A percentile compares a stretch with the other conserved stretches of the same genome.
Conservation (phyloP, 2,888 invertebrate species). For the Diploptera punctata region DNA sequence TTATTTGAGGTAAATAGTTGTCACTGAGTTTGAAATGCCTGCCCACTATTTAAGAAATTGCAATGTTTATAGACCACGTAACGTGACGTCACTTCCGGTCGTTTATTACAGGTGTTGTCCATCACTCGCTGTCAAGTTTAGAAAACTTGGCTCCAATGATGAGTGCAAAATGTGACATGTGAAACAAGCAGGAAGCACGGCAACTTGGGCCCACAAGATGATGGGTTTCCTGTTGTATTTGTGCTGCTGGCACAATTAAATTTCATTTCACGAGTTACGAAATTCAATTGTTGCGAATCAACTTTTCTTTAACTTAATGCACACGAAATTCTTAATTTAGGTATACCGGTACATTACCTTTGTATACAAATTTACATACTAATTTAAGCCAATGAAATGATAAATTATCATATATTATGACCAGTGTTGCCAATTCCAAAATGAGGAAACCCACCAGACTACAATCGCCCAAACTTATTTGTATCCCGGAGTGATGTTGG, state of each 20-base stretch:
- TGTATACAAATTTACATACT: too few species aligned
- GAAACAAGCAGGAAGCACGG: constrained; percentile 16
- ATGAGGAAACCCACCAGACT: too few species aligned
- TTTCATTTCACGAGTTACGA: constrained; percentile 2
- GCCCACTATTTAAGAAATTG: constrained; percentile 15
- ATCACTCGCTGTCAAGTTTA: constrained; percentile 8
- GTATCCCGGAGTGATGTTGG: too few species aligned
- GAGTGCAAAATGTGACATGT: constrained; percentile 16
- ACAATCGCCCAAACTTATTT: too few species aligned
- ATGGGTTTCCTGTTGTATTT: constrained; percentile 16
- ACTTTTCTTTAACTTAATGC: too few species aligned
- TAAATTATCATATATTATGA: too few species aligned
- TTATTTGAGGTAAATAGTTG: not conserved
- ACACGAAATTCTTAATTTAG: too few species aligned
- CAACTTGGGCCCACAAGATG: constrained; percentile 7
- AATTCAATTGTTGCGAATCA: too few species aligned
- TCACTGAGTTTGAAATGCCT: not conserved
- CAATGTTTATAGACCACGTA: constrained; percentile 14
- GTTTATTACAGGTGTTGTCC: constrained; percentile 21
- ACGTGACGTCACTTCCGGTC: constrained; percentile 6
- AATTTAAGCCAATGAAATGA: too few species aligned
- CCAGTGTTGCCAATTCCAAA: too few species aligned
- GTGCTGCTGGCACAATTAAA: not conserved
- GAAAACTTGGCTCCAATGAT: constrained; percentile 19
- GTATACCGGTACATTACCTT: too few species aligned